Base-by-base conservation (phyloP, 1,140 invertebrate genomes). In the Calliphora vicina region DNA sequence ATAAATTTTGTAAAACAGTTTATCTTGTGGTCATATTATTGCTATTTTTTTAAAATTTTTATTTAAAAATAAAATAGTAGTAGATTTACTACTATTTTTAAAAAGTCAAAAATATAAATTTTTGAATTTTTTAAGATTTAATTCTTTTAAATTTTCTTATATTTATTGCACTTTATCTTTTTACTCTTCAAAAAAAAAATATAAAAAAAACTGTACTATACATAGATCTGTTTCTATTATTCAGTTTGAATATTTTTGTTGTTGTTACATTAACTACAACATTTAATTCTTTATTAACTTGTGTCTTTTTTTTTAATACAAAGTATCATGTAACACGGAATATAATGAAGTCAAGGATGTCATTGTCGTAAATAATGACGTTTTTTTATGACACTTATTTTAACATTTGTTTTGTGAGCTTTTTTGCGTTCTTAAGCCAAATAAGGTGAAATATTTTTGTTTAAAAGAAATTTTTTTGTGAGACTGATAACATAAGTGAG, bases 261-360 rank as follows among this genome's bases (percentile, higher is more conserved):
- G 50, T 35, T 57, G 45, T 67, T 67, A 23, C 10, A 23, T 67
- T 67, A 67, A 25, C n/a, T n/a, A n/a, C n/a, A 67, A n/a, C 61
- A 67, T 67, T 67, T 67, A 67, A 67, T 67, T 67, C 61, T 67
- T 57, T 67, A 67, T 67, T 67, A 67, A 67, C 61, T 67, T n/a
- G 6, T 67, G n/a, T 67, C 3, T 6, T 67, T 25, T 35, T 67
- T 23, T 23, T 6, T 67, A 67, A 67, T 23, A 67, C 20, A 67
- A 67, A 67, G 61, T 67, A 67, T 67, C 61, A 67, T 23, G 20
- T 67, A 67, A 67, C 61, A 67, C 82, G 82, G 78, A 83, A 83
- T 81, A 71, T 73, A 83, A 81, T 45, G 57, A 83, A 83, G 82
- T 83, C 82, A 83, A 83, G 82, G 82, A 81, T 83, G 82, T 81